Conservation (phyloP, 2,113 vertebrate species). For the Mustela nigripes region DNA sequence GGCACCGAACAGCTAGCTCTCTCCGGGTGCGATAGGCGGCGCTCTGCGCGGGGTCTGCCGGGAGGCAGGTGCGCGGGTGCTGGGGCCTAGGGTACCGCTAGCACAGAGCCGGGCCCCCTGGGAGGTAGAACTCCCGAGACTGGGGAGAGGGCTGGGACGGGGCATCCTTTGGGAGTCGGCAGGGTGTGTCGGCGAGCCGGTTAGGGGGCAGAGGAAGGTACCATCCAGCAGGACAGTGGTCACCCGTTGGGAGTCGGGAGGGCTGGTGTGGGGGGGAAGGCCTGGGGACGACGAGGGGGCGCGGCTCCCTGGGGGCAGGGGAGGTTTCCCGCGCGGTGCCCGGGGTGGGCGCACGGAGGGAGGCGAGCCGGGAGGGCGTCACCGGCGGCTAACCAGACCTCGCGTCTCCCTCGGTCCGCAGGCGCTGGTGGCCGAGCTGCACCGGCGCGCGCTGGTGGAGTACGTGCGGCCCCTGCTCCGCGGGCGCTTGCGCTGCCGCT, state of each 20-base stretch:
- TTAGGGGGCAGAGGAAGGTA: not conserved
- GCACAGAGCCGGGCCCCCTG: not conserved
- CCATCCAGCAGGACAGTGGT: not conserved
- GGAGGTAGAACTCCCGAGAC: not conserved
- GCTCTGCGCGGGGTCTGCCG: not conserved
- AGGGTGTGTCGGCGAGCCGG: not conserved
- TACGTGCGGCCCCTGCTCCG: conserved; percentile 93
- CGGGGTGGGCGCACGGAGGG: rapidly evolving
- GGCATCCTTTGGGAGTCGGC: not conserved
- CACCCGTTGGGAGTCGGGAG: not conserved
- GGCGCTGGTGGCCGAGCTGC: conserved; percentile 91
- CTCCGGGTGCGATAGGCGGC: not conserved
- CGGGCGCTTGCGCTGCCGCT: conserved; percentile 91
- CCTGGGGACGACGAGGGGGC: not conserved
- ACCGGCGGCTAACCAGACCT: not conserved
- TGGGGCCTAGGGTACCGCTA: too few relatives aligned
- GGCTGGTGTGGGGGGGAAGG: too few relatives aligned
- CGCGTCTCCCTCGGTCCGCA: conserved; percentile 59
- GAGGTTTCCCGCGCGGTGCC: not conserved
- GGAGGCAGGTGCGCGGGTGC: not conserved
- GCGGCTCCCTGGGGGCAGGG: not conserved
- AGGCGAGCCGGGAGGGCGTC: too few relatives aligned
- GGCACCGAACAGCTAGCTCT: not conserved
- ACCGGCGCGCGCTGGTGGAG: conserved; percentile 92
- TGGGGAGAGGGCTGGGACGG: not conserved